These are phyloP conservation scores for Drosophila parthenogenetica DNA, from an alignment of 2,888 invertebrate species.

Conservation along the genomic window DNA sequence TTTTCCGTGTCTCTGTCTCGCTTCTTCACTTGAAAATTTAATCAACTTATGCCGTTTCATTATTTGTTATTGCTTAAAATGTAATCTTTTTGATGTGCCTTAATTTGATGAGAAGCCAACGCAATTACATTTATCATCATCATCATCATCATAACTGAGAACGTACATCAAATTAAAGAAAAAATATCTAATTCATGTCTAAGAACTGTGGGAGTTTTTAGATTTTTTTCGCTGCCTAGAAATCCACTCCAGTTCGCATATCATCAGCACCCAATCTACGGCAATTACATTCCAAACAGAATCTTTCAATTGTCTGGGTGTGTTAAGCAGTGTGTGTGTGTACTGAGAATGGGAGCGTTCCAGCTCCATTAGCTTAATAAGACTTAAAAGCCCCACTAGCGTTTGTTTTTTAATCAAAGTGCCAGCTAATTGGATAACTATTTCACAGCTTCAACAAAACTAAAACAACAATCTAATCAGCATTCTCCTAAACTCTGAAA, in stretches of 20 bases:
- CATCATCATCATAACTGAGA: slow-evolving; percentile 33
- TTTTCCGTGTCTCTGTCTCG: slow-evolving; percentile 32
- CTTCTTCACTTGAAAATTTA: slow-evolving; percentile 58
- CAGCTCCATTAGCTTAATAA: slow-evolving; percentile 38
- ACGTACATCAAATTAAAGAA: slow-evolving; percentile 54
- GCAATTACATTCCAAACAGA: slow-evolving; percentile 35
- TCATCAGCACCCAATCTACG: slow-evolving; percentile 55
- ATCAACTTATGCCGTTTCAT: slow-evolving; percentile 56
- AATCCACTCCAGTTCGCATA: slow-evolving; percentile 29
- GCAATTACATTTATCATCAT: slow-evolving; percentile 65
- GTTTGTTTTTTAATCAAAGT: slow-evolving; percentile 21
- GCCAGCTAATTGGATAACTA: slow-evolving; percentile 32
- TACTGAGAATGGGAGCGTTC: slow-evolving; percentile 36
- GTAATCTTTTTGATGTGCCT: slow-evolving; percentile 67
- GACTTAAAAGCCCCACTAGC: slow-evolving; percentile 16
- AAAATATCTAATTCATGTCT: slow-evolving; percentile 71
- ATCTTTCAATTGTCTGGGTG: slow-evolving; percentile 13
- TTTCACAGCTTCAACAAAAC: slow-evolving; percentile 16
- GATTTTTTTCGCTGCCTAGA: neutral
- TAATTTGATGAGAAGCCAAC: slow-evolving; percentile 60
- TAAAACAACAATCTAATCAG: neutral
- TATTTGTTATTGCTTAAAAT: slow-evolving; percentile 30
- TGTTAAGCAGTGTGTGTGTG: neutral
- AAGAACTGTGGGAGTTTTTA: slow-evolving; percentile 72
- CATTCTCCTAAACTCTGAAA: slow-evolving; percentile 5